Conservation (phyloP, 2,113 vertebrate genomes). For the Zootoca vivipara region DNA sequence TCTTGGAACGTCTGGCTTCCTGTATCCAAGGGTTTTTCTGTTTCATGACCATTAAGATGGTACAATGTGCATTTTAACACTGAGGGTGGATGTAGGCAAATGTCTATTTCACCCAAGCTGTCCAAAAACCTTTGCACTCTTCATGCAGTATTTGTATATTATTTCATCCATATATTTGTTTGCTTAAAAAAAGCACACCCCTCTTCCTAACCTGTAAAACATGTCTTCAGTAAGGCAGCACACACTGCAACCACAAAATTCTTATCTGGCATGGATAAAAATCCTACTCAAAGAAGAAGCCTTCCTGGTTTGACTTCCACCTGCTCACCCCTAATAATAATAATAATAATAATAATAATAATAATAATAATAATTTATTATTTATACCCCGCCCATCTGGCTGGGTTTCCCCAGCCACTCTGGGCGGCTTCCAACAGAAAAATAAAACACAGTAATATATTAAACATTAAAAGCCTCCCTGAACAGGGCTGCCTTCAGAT, state of each 20-base stretch:
- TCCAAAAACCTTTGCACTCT: not conserved
- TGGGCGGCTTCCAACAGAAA: too few relatives aligned
- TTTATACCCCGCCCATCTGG: too few relatives aligned
- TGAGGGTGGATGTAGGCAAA: not conserved
- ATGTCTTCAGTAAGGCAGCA: not conserved
- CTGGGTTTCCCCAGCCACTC: too few relatives aligned
- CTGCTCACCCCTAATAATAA: too few relatives aligned
- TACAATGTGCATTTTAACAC: not conserved
- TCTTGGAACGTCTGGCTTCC: not conserved
- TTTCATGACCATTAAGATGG: not conserved
- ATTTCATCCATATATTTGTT: too few relatives aligned
- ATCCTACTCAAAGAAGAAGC: not conserved
- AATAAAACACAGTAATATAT: too few relatives aligned
- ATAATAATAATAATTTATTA: too few relatives aligned
- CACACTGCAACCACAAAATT: not conserved
- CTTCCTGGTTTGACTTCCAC: not conserved
- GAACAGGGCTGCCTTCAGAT: too few relatives aligned
- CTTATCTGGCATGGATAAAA: not conserved
- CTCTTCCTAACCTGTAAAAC: not conserved
- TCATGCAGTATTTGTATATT: not conserved
- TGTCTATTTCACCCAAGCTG: not conserved
- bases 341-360: too few relatives aligned
- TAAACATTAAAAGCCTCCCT: too few relatives aligned
- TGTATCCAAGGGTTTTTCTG: not conserved
- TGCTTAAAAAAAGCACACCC: too few relatives aligned